Percentiles rank a stretch among this genome's conserved stretches.
Conservation (phyloP, 92 coral and sea anemone genomes). For the Meandrina meandrites region DNA sequence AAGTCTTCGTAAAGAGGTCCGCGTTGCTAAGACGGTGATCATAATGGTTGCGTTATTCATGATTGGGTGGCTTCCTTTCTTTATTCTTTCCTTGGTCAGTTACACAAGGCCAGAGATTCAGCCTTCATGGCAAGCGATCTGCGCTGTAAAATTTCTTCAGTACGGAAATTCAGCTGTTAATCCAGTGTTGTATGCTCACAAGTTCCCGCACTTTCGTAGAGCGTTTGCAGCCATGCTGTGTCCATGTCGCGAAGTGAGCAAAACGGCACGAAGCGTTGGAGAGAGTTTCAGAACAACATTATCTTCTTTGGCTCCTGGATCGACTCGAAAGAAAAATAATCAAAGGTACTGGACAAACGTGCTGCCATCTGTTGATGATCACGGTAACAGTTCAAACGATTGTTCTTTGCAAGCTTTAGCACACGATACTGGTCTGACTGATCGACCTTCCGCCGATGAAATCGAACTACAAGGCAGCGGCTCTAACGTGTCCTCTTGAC, state of each 20-base stretch:
- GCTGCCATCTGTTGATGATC: neutral
- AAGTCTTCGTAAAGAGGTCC: conserved; percentile 56
- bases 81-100: conserved; percentile 48
- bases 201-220: conserved; percentile 68
- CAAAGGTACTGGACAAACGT: neutral
- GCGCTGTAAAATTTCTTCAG: conserved; percentile 74
- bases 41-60: conserved; percentile 66
- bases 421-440: neutral
- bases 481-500: neutral
- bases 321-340: neutral
- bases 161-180: conserved; percentile 74
- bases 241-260: conserved; percentile 41
- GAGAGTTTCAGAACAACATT: conserved; percentile 34
- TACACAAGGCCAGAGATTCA: conserved; percentile 2
- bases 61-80: conserved; percentile 78
- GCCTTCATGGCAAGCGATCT: conserved; percentile 64
- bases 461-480: conserved; percentile 18
- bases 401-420: neutral
- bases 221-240: conserved; percentile 68
- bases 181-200: conserved; percentile 72
- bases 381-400: neutral
- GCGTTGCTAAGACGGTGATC: conserved; percentile 69
- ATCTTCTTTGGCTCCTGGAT: neutral
- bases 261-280: conserved; percentile 31
- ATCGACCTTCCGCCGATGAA: conserved; percentile 8